Percentiles rank a stretch among this genome's conserved stretches.
Evolutionary conservation across 2,888 invertebrate species (phyloP).

Genomic region (Protodeltote pygarga): DNA sequence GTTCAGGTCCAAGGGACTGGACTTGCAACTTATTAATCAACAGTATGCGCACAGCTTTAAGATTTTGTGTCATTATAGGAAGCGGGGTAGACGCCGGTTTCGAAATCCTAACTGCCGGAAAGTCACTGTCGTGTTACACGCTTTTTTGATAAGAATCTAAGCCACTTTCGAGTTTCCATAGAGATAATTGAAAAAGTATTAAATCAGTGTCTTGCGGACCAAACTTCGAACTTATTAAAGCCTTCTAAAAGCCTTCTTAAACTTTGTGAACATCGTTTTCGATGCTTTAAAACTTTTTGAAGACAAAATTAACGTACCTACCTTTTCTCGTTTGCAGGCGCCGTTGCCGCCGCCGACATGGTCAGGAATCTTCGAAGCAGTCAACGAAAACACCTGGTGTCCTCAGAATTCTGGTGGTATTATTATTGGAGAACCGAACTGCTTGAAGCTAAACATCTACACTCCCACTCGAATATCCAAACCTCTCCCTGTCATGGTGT

Average conservation of each 20-base stretch:
- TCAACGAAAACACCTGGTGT: conserved; percentile 75
- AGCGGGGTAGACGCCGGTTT: too few species aligned
- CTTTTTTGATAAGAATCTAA: conserved; percentile 13
- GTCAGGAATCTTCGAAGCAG: conserved; percentile 75
- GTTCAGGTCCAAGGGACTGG: too few species aligned
- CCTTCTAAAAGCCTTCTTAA: conserved; percentile 24
- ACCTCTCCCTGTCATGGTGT: conserved; percentile 87
- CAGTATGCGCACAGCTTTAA: too few species aligned
- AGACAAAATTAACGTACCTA: conserved; percentile 26
- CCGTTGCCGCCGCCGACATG: conserved; percentile 75
- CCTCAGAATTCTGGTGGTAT: conserved; percentile 68
- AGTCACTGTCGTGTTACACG: conserved; percentile 10
- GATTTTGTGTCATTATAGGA: too few species aligned
- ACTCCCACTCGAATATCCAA: conserved; percentile 56
- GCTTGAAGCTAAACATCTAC: conserved; percentile 76
- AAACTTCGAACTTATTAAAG: conserved; percentile 37
- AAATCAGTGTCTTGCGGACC: conserved; percentile 29
- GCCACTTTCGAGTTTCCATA: conserved; percentile 10
- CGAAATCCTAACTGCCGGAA: too few species aligned
- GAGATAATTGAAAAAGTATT: conserved; percentile 36
- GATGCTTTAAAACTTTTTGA: conserved; percentile 29
- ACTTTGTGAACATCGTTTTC: conserved; percentile 31
- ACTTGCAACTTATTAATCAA: too few species aligned
- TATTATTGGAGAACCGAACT: conserved; percentile 70
- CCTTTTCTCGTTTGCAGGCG: conserved; percentile 67